phyloP scores from a whole-genome alignment of 2,113 vertebrate genomes.

The Trichechus manatus region DNA sequence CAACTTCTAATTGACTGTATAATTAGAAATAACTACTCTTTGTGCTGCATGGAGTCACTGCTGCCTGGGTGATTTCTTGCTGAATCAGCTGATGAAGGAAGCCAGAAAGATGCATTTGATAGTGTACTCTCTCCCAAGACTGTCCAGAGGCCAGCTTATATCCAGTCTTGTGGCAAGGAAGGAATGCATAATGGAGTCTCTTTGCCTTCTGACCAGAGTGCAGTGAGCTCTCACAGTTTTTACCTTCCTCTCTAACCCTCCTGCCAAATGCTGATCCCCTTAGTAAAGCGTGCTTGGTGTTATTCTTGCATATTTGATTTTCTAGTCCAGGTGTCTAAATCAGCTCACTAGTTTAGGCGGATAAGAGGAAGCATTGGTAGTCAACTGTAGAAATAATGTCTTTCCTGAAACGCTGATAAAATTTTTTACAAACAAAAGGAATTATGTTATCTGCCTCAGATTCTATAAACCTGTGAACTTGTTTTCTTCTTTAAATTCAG shows the following conservation, averaged over 20 bases:
- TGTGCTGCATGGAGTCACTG: conserved; percentile 56
- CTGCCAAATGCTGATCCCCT: not conserved
- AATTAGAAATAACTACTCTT: conserved; percentile 37
- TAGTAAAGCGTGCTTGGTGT: conserved; percentile 16
- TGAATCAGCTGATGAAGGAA: conserved; percentile 83
- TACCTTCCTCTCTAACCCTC: not conserved
- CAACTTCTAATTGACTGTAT: not conserved
- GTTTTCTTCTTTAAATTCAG: conserved; percentile 54
- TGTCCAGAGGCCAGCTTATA: conserved; percentile 51
- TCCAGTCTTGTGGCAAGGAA: conserved; percentile 64
- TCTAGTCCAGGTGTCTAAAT: conserved; percentile 37
- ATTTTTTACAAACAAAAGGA: not conserved
- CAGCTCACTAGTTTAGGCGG: conserved; percentile 20
- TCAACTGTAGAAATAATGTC: conserved; percentile 13
- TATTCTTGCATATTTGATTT: conserved; percentile 36
- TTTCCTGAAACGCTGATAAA: conserved; percentile 36
- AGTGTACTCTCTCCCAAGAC: conserved; percentile 68
- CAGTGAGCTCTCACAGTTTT: not conserved
- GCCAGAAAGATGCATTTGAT: conserved; percentile 74
- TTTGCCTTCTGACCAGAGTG: conserved; percentile 39
- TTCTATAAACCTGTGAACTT: conserved; percentile 38
- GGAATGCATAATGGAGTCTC: conserved; percentile 39
- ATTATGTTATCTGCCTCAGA: not conserved
- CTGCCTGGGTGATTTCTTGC: conserved; percentile 62
- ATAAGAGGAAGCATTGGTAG: conserved; percentile 16